Base-by-base conservation (phyloP, 2,797 vertebrate genomes). In the Myotis pilosus region DNA sequence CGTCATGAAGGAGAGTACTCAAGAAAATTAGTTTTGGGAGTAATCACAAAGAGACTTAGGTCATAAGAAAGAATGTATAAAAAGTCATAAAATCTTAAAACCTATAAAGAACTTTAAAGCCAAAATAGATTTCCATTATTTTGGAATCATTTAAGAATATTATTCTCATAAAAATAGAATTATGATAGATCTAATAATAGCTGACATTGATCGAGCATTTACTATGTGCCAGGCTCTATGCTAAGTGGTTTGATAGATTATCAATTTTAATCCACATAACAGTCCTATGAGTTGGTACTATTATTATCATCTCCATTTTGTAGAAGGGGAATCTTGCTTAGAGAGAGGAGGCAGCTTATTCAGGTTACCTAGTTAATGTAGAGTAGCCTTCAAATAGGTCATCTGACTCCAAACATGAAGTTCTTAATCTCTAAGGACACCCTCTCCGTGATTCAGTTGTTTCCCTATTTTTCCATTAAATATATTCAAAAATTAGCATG, bases 161-260 rank as follows among this genome's bases (percentile, higher is more conserved):
- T 91, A 74, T 82, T 91, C 69, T 8, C 57, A 75, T 94, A 64
- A 93, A 95, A 87, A 85, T 92, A 87, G 51, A 96, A 89, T 81
- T 94, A 82, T 51, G 36, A 33, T 91, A 78, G 89, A 93, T 92
- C 72, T 92, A 96, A 78, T 89, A 93, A 93, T 47, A 94, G 30
- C 71, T 91, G 79, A 92, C 79, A 72, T 55, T 94, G 75, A 89
- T 44, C 8, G 41, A 94, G 23, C 30, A 64, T 79, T 90, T 93
- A 64, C 60, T 90, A n/a, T 47, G 38, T 84, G 55, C 57, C 41
- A 89, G 41, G 72, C 49, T 75, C 62, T 75, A 44, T 82, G 53
- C n/a, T 91, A 85, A 95, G 10, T 76, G n/a, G 57, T 90, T 96
- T 95, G 88, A 60, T 75, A 25, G 36, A 57, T 84, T 62, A 84